Conservation (phyloP, 2,797 vertebrate species). For the Brotula barbata region DNA sequence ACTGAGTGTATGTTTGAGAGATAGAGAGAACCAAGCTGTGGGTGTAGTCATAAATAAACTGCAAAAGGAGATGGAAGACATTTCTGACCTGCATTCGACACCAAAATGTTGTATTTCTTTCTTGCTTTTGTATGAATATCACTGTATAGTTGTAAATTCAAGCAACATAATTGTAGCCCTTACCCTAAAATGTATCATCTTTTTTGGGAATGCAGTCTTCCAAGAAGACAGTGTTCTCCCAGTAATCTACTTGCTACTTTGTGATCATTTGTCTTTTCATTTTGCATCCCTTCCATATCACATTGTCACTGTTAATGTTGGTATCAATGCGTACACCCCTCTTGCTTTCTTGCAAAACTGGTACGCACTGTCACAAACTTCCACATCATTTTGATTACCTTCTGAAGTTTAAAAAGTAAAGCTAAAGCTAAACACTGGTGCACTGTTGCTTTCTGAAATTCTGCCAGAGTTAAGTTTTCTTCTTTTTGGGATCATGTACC, state of each 20-base stretch:
- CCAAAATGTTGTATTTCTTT: too few relatives aligned
- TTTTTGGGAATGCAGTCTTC: too few relatives aligned
- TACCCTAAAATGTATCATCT: too few relatives aligned
- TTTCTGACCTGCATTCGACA: too few relatives aligned
- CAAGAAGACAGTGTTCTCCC: constrained; percentile 36
- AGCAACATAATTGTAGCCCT: too few relatives aligned
- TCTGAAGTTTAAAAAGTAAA: too few relatives aligned
- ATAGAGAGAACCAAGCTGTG: too few relatives aligned
- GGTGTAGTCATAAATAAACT: constrained; percentile 12
- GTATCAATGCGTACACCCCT: too few relatives aligned
- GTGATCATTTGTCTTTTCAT: neutral
- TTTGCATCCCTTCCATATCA: constrained; percentile 7
- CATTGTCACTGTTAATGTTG: too few relatives aligned
- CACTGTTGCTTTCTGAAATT: neutral
- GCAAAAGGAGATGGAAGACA: constrained; percentile 26
- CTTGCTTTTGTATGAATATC: too few relatives aligned
- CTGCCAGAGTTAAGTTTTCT: neutral
- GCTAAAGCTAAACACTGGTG: neutral
- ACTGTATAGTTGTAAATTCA: too few relatives aligned
- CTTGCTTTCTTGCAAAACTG: constrained; percentile 9
- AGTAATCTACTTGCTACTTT: neutral
- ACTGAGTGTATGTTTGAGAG: constrained; percentile 12
- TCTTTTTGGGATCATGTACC: neutral
- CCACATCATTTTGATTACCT: neutral
- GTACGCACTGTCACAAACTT: neutral